Conservation (phyloP, 1,140 invertebrate genomes). For the Bemisia tabaci region DNA sequence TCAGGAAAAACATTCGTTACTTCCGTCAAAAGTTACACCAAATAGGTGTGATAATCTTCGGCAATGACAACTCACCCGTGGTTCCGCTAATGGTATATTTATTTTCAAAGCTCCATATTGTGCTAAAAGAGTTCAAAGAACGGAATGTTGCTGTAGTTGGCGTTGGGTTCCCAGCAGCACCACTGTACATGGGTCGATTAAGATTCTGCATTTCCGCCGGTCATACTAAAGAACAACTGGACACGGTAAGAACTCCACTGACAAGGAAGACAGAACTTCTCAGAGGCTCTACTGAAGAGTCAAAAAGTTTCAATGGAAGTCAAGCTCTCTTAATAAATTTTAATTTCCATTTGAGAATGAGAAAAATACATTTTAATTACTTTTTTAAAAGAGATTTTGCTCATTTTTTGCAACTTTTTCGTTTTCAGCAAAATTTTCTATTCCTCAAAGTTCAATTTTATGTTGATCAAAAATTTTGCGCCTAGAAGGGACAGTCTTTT, state of each 20-base stretch:
- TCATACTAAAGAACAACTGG: constrained; percentile 91
- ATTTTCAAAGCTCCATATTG: constrained; percentile 80
- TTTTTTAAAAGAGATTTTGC: too few species aligned
- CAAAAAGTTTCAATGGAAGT: constrained; percentile 6
- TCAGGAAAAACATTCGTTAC: constrained; percentile 75
- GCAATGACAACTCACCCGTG: constrained; percentile 93
- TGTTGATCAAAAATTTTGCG: too few species aligned
- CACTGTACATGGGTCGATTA: constrained; percentile 82
- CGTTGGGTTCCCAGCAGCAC: constrained; percentile 97
- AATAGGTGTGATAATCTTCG: constrained; percentile 88
- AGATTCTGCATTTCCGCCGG: constrained; percentile 92
- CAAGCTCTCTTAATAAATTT: constrained; percentile 2
- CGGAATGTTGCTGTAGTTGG: constrained; percentile 84
- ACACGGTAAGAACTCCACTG: constrained; percentile 55
- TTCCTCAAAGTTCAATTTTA: too few species aligned
- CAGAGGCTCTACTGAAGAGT: constrained; percentile 2
- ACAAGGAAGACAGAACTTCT: too few species aligned
- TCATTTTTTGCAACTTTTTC: too few species aligned
- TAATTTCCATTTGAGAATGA: not conserved
- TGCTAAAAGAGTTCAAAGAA: constrained; percentile 62
- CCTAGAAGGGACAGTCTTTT: too few species aligned
- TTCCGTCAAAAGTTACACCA: constrained; percentile 74
- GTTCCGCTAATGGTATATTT: constrained; percentile 90
- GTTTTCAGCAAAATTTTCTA: too few species aligned
- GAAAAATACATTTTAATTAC: too few species aligned